These are phyloP conservation scores for Lithodes maja DNA, from an alignment of 2,888 invertebrate genomes.

Conservation along the genomic window DNA sequence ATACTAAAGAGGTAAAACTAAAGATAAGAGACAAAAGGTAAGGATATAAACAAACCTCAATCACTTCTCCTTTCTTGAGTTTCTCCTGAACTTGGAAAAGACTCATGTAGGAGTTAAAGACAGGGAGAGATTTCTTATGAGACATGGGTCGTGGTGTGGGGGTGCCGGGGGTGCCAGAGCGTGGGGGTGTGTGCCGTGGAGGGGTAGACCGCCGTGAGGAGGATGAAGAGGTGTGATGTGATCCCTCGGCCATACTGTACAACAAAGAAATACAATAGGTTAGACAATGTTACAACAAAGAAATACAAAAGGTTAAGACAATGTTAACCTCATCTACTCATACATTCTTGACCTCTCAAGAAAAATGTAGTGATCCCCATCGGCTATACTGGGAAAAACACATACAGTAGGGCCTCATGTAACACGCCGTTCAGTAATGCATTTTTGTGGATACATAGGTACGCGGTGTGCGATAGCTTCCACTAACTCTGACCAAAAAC, in stretches of 20 bases:
- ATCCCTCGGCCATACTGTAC: conserved; percentile 42
- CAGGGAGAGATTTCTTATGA: conserved; percentile 59
- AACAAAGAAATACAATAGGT: too few species aligned
- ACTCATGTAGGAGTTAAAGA: conserved; percentile 70
- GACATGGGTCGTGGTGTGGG: conserved; percentile 22
- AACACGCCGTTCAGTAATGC: too few species aligned
- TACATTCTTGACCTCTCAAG: too few species aligned
- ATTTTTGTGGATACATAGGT: too few species aligned
- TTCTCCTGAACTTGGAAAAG: conserved; percentile 78
- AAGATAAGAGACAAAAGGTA: too few species aligned
- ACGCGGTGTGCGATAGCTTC: too few species aligned
- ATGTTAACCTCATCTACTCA: too few species aligned
- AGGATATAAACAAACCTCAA: conserved; percentile 72
- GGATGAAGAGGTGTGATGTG: conserved; percentile 25
- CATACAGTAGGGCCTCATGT: not conserved
- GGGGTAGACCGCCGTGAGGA: conserved; percentile 48
- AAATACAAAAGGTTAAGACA: not conserved
- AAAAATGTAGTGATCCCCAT: not conserved
- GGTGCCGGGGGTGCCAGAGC: conserved; percentile 39
- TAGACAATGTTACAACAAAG: too few species aligned
- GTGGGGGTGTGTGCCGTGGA: conserved; percentile 40
- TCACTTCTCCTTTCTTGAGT: conserved; percentile 78
- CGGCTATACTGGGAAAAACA: conserved; percentile 43
- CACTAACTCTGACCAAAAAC: too few species aligned
- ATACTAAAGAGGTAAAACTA: too few species aligned